Evolutionary conservation across 1,140 invertebrate species (phyloP), one percentile per base, ranked within the genome.

Genomic region (Mamestra configurata): DNA sequence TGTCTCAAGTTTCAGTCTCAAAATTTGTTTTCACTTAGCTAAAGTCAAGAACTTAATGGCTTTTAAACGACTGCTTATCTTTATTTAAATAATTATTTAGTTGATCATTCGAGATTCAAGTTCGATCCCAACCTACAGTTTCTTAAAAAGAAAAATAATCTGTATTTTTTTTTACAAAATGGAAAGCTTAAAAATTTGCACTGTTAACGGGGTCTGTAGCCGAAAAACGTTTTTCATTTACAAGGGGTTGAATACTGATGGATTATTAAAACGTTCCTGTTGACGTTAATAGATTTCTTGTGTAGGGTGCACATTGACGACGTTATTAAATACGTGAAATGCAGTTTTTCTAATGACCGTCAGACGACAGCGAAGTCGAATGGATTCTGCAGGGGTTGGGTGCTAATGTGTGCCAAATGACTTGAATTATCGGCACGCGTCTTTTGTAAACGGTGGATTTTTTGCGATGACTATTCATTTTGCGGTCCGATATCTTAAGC

Each of bases 241-340:
- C 83, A 88, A 82, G 87, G 89, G 88, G 86, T 87, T 84, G 80
- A 82, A 77, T 77, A 79, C 83, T 91, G 91, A 93, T 93, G 85
- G 90, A 93, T 93, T 92, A 85, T 84, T 87, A 85, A 86, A 89
- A 88, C 86, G 87, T 87, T 84, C 87, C 82, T 88, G 85, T 85
- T 91, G 90, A 93, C 92, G 90, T 88, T 92, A 93, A 94, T 92
- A 92, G 90, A 90, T 92, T 92, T 89, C 88, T 89, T 86, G 86
- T 86, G 84, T 90, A 80, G 89, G 86, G 89, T 86, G 84, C 84
- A 85, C 79, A 85, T 84, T 87, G 89, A 90, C 85, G 86, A 86
- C 80, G 87, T 92, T 92, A 92, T 93, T 93, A 93, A 90, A 91
- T 90, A 90, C 90, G 88, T 93, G 91, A 94, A 87, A 92, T 93